Percentiles rank a stretch among this genome's conserved stretches.
These are phyloP conservation scores for Belonocnema kinseyi DNA, from an alignment of 1,140 invertebrate species.

Conservation along the genomic window DNA sequence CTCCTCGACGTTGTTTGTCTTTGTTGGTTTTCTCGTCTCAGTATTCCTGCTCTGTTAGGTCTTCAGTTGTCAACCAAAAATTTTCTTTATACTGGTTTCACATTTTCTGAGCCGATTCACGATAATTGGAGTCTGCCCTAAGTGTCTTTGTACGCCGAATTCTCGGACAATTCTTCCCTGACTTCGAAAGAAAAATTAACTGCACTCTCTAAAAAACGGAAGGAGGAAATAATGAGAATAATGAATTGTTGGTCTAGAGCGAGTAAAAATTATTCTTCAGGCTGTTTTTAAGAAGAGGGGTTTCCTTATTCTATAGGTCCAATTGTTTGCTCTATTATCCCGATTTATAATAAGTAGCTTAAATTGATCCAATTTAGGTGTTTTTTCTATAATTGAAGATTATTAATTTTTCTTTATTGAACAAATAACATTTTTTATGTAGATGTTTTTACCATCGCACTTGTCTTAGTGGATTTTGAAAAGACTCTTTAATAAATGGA, in stretches of 20 bases:
- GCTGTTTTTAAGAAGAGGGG: not conserved
- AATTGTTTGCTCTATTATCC: no score
- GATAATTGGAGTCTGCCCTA: not conserved
- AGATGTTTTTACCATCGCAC: no score
- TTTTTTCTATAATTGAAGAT: no score
- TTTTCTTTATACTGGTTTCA: not conserved
- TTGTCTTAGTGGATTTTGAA: no score
- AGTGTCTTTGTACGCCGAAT: not conserved
- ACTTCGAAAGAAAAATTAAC: not conserved
- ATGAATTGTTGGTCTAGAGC: not conserved
- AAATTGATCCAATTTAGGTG: no score
- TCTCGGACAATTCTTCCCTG: not conserved
- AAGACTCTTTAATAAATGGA: no score
- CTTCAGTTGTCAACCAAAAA: constrained; percentile 5
- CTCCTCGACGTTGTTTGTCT: constrained; percentile 10
- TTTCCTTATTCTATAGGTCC: not conserved
- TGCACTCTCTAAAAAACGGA: not conserved
- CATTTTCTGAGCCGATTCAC: constrained; percentile 8
- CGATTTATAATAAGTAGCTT: no score
- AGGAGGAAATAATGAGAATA: not conserved
- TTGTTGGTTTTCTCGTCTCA: not conserved
- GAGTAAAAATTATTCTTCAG: not conserved
- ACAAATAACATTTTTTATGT: no score
- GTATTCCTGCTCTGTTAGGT: constrained; percentile 10
- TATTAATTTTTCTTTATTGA: no score